Conservation (phyloP, 2,888 invertebrate genomes). For the Orchestes rusci region DNA sequence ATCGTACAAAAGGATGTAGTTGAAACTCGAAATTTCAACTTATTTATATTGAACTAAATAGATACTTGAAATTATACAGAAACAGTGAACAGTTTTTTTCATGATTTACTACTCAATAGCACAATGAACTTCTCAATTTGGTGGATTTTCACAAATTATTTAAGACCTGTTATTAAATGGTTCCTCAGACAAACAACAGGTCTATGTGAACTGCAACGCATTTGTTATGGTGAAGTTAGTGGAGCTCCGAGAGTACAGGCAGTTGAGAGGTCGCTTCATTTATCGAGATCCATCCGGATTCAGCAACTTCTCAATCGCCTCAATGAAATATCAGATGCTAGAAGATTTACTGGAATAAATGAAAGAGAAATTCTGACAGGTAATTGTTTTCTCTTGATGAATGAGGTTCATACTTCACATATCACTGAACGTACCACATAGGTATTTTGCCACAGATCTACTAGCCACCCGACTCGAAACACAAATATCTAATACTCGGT, state of each 20-base stretch:
- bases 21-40: too few species aligned
- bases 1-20: too few species aligned
- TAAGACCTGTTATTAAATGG: constrained; percentile 87
- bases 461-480: too few species aligned
- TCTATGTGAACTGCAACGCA: constrained; percentile 85
- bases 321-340: constrained; percentile 50
- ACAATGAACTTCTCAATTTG: constrained; percentile 33
- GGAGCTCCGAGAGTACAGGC: constrained; percentile 63
- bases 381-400: constrained; percentile 2
- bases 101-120: too few species aligned
- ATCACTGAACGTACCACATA: too few species aligned
- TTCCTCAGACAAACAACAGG: constrained; percentile 77
- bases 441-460: too few species aligned
- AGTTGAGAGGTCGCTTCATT: constrained; percentile 67
- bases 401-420: background rate
- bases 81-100: too few species aligned
- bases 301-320: constrained; percentile 60
- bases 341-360: constrained; percentile 44
- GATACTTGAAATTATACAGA: too few species aligned
- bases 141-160: constrained; percentile 55
- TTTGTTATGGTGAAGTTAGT: constrained; percentile 74
- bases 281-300: constrained; percentile 62
- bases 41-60: too few species aligned
- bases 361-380: constrained; percentile 46
- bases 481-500: too few species aligned